These are phyloP conservation scores for Acanthosepion lycidas DNA, from an alignment of 2,888 invertebrate species.

Conservation along the genomic window DNA sequence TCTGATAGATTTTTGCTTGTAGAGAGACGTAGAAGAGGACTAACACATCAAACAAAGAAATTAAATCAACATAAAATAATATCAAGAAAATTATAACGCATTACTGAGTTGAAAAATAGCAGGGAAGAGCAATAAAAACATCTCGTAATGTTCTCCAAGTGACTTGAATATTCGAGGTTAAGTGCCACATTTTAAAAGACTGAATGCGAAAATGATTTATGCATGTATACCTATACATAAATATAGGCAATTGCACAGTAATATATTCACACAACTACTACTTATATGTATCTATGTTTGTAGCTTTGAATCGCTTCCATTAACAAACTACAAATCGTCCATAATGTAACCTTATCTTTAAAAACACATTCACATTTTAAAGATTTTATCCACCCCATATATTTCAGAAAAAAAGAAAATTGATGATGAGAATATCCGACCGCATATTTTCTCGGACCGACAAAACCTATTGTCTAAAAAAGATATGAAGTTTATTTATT, in stretches of 20 bases:
- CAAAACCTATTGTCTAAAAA: too few relatives aligned
- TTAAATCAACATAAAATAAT: slow-evolving; percentile 33
- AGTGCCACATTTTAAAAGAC: background rate
- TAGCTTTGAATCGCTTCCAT: background rate
- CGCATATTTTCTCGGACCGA: too few relatives aligned
- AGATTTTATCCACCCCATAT: too few relatives aligned
- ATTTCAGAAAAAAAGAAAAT: too few relatives aligned
- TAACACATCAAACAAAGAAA: background rate
- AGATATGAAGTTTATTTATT: too few relatives aligned
- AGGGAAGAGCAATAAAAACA: background rate
- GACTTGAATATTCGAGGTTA: slow-evolving; percentile 7
- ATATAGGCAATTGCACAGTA: background rate
- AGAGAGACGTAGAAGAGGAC: background rate
- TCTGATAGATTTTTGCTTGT: slow-evolving; percentile 14
- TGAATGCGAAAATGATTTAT: background rate
- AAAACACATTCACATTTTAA: too few relatives aligned
- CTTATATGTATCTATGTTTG: background rate
- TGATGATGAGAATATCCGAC: too few relatives aligned
- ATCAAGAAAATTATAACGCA: slow-evolving; percentile 8
- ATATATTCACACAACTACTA: background rate
- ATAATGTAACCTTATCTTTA: too few relatives aligned
- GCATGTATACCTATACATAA: background rate
- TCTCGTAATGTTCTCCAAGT: background rate
- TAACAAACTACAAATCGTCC: too few relatives aligned
- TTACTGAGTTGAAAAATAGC: slow-evolving; percentile 23